Conservation (phyloP, 2,888 invertebrate species). For the Polyommatus iphigenia region DNA sequence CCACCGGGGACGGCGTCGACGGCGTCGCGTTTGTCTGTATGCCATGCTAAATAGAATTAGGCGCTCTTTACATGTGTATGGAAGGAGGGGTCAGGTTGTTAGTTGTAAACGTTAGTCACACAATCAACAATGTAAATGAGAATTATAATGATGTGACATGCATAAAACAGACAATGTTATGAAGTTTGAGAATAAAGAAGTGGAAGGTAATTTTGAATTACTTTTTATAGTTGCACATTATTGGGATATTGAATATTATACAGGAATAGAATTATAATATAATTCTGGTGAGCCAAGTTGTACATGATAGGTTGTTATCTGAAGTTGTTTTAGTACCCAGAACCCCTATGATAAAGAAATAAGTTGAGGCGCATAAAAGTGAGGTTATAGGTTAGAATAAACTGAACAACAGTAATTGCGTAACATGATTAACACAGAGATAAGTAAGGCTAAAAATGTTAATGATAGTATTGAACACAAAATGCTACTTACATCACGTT, state of each 20-base stretch:
- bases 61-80: slow-evolving; percentile 60
- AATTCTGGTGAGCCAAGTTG: neutral
- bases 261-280: too few relatives aligned
- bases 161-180: slow-evolving; percentile 15
- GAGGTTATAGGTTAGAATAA: neutral
- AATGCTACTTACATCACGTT: slow-evolving; percentile 83
- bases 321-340: neutral
- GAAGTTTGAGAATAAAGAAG: slow-evolving; percentile 2
- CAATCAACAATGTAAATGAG: slow-evolving; percentile 15
- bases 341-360: neutral
- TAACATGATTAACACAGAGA: neutral
- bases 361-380: neutral
- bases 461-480: neutral
- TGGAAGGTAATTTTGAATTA: neutral
- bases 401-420: neutral
- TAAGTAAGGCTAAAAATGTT: neutral
- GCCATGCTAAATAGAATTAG: slow-evolving; percentile 84
- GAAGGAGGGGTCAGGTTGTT: slow-evolving; percentile 50
- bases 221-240: neutral
- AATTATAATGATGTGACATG: slow-evolving; percentile 7
- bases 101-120: slow-evolving; percentile 45
- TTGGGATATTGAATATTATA: too few relatives aligned
- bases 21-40: slow-evolving; percentile 92
- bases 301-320: neutral
- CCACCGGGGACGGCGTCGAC: slow-evolving; percentile 90